Evolutionary conservation across 1,140 invertebrate genomes (phyloP).

Genomic region (Polypedilum vanderplanki): DNA sequence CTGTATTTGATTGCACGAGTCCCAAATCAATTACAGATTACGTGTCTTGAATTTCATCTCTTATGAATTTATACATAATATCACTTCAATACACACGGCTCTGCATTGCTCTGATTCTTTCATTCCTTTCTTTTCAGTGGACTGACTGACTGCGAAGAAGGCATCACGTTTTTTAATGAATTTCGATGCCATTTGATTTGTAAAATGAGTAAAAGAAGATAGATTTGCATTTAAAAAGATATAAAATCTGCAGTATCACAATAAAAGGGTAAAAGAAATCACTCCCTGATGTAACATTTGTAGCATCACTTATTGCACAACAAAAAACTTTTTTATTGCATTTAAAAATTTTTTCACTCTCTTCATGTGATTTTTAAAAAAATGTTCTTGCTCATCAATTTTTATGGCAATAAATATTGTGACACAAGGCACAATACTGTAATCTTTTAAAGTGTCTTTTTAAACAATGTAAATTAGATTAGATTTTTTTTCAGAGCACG

Average conservation of each 20-base stretch:
- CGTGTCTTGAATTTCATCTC: slow-evolving; percentile 25
- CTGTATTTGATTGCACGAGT: slow-evolving; percentile 24
- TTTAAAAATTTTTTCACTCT: slow-evolving; percentile 11
- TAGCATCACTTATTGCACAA: background rate
- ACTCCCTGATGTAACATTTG: slow-evolving; percentile 25
- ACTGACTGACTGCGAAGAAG: no score
- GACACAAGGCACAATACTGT: background rate
- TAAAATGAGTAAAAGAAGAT: background rate
- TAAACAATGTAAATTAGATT: slow-evolving; percentile 19
- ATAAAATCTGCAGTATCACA: background rate
- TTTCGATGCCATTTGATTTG: no score
- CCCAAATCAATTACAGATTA: slow-evolving; percentile 26
- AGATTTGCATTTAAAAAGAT: slow-evolving; percentile 23
- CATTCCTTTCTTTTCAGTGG: background rate
- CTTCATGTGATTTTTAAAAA: background rate
- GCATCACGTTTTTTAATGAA: background rate
- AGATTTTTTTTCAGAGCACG: background rate
- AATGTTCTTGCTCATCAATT: slow-evolving; percentile 21
- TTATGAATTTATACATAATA: background rate
- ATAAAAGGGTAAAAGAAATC: slow-evolving; percentile 8
- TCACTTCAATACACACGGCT: background rate
- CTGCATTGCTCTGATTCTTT: background rate
- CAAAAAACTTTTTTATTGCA: slow-evolving; percentile 25
- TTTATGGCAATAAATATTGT: slow-evolving; percentile 28
- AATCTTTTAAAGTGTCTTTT: no score